Evolutionary conservation across 2,113 vertebrate species (phyloP), one percentile per base, ranked within the genome.

Genomic region (Paradoxurus hermaphroditus): DNA sequence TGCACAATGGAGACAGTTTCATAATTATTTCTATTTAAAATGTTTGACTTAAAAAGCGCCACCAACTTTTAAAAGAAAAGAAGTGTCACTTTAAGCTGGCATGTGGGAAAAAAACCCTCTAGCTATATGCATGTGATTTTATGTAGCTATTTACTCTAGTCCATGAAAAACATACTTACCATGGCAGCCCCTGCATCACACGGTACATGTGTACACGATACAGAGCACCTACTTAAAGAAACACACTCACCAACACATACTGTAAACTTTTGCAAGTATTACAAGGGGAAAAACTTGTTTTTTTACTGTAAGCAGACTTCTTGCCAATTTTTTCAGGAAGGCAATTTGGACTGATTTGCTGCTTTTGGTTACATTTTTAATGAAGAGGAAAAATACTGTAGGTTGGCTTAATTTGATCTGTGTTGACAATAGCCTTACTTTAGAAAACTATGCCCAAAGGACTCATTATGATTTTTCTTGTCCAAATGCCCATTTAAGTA

Each of bases 171-270:
- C 81, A 98, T 98, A 99, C 99, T 99, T 98, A 99, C 99, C 99
- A 98, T 97, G 96, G 98, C 98, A 98, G 99, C 98, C 99, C 98
- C 99, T 99, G 98, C 99, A 99, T 98, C 99, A 99, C 98, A 99
- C 97, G 98, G 98, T 99, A 97, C 98, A 98, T 98, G 98, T 75
- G 98, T 99, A 98, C 98, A 98, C 99, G 97, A 99, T 98, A 99
- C 99, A 99, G 98, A 99, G 98, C 97, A 99, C 99, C 99, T 99
- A 99, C 99, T 99, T 97, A 98, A 99, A 99, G 98, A 99, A 99
- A 99, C 98, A 99, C 98, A 99, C 99, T 99, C 98, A 98, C 99
- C 98, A 99, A 99, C 83, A 99, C 78, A 99, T 92, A 98, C 97
- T 77, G 98, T 99, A 81, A 99, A 97, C 97, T 98, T 98, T 97